Evolutionary conservation across 2,113 vertebrate species (phyloP).

Genomic region (Vimba vimba): DNA sequence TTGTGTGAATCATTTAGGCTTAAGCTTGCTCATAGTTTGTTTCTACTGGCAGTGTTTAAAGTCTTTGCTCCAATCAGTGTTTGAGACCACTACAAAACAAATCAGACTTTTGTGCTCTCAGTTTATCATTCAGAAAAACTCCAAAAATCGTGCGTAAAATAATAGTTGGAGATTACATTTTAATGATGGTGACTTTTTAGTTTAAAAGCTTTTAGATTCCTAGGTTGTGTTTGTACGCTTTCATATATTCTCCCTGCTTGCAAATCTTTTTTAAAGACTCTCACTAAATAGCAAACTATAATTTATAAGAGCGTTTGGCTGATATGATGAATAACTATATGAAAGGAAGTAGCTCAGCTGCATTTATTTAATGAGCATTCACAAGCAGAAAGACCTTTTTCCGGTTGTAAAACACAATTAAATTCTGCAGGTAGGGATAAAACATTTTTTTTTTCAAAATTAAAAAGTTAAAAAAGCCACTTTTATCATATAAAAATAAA

Average conservation of each 20-base stretch:
- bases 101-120: background rate
- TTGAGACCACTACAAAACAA: slow-evolving; percentile 22
- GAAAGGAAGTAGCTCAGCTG: slow-evolving; percentile 1
- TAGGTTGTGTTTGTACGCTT: background rate
- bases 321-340: slow-evolving; percentile 16
- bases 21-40: background rate
- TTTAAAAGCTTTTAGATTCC: background rate
- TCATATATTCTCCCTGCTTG: background rate
- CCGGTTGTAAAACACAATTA: background rate
- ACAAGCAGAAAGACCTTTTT: background rate
- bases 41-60: slow-evolving; percentile 27
- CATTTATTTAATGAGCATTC: slow-evolving; percentile 1
- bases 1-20: background rate
- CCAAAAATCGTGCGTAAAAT: background rate
- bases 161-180: background rate
- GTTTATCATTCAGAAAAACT: too few species aligned
- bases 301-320: background rate
- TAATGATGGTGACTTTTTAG: background rate
- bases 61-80: slow-evolving; percentile 25
- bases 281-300: background rate
- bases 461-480: background rate
- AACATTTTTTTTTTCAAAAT: too few species aligned
- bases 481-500: background rate
- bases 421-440: background rate
- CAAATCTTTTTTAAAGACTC: background rate